Percentiles rank a stretch among this genome's conserved stretches.
phyloP scores from a whole-genome alignment of 2,797 vertebrate genomes.

The Chanos chanos region DNA sequence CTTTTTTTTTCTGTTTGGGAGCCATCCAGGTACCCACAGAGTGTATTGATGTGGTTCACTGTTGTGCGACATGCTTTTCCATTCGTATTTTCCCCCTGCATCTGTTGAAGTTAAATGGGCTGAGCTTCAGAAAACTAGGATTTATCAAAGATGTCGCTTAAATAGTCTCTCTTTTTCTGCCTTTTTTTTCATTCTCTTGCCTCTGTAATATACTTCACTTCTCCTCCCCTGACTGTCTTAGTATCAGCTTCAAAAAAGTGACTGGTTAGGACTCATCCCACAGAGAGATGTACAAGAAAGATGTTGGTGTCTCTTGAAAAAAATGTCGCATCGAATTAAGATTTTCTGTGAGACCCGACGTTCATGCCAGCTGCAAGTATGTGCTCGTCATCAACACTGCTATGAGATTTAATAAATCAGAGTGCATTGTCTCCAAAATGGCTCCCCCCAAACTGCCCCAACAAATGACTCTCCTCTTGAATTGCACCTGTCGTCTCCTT shows the following conservation, averaged over 20 bases:
- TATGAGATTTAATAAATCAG: constrained; percentile 58
- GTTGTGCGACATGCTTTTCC: constrained; percentile 62
- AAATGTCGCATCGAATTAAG: constrained; percentile 48
- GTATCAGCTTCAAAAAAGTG: constrained; percentile 60
- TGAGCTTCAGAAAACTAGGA: constrained; percentile 64
- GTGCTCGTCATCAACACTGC: constrained; percentile 54
- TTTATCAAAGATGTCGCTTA: constrained; percentile 74
- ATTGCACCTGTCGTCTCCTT: constrained; percentile 57
- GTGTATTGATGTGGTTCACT: constrained; percentile 68
- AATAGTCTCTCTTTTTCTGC: constrained; percentile 61
- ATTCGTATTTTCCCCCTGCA: constrained; percentile 68
- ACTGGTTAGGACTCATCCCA: constrained; percentile 70
- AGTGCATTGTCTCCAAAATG: constrained; percentile 43
- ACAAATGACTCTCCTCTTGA: constrained; percentile 61
- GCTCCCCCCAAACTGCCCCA: constrained; percentile 56
- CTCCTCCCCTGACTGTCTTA: constrained; percentile 56
- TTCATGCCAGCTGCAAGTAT: constrained; percentile 56
- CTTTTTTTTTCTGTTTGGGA: constrained; percentile 64
- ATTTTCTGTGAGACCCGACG: constrained; percentile 59
- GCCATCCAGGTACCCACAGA: constrained; percentile 66
- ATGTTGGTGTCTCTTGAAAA: constrained; percentile 62
- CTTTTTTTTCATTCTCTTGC: constrained; percentile 54
- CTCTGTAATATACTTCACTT: constrained; percentile 67
- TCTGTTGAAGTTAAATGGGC: constrained; percentile 69
- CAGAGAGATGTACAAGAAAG: constrained; percentile 63